A percentile compares a stretch with the other conserved stretches of the same genome.
phyloP scores from a whole-genome alignment of 2,888 invertebrate genomes.

The Lordiphosa fenestrarum region DNA sequence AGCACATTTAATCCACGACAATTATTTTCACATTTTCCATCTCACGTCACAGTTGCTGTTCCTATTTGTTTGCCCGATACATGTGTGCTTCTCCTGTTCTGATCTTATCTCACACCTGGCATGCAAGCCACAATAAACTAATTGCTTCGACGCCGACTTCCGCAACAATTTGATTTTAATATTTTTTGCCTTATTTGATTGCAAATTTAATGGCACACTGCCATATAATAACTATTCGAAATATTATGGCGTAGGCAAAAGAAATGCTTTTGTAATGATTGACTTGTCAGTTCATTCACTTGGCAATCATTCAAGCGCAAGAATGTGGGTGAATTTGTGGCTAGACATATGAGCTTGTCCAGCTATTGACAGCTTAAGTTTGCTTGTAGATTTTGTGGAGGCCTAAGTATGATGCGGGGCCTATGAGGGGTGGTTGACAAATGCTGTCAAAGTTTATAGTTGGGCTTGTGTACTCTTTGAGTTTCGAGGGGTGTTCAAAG shows the following conservation, averaged over 20 bases:
- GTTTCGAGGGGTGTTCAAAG: no score
- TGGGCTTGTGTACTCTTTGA: background rate
- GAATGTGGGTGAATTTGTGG: constrained; percentile 14
- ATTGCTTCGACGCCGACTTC: constrained; percentile 16
- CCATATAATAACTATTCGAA: background rate
- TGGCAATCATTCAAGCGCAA: constrained; percentile 35
- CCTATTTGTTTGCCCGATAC: background rate
- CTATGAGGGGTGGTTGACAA: constrained; percentile 31
- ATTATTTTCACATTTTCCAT: constrained; percentile 53
- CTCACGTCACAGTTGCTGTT: constrained; percentile 3
- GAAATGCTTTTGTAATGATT: constrained; percentile 4
- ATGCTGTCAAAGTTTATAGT: constrained; percentile 8
- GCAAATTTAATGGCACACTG: constrained; percentile 3
- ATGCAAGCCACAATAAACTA: constrained; percentile 20
- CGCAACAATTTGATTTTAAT: constrained; percentile 3
- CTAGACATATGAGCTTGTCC: constrained; percentile 8
- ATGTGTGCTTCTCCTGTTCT: constrained; percentile 16
- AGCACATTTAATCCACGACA: constrained; percentile 4
- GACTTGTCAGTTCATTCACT: constrained; percentile 29
- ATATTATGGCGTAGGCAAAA: background rate
- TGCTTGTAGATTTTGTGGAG: constrained; percentile 36
- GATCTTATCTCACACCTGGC: constrained; percentile 19
- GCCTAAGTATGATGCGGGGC: constrained; percentile 28
- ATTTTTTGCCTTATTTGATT: constrained; percentile 14
- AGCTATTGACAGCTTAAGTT: constrained; percentile 42